These are phyloP conservation scores for Enteromius anoplus DNA, from an alignment of 2,797 vertebrate species.

Conservation along the genomic window DNA sequence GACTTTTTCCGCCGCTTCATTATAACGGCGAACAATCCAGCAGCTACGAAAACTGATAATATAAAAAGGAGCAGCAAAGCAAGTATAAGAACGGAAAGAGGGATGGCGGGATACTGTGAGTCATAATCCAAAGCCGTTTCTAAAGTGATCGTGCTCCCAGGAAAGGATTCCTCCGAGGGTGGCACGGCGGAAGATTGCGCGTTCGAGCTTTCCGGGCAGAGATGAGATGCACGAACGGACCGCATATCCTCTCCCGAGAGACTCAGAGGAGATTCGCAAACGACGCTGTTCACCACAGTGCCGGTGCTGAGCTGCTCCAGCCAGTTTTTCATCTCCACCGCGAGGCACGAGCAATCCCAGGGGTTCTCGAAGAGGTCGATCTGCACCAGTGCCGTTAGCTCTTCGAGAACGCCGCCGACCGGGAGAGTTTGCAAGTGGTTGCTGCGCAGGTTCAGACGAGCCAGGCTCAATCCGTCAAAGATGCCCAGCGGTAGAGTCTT, in stretches of 20 bases:
- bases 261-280: conserved; percentile 91
- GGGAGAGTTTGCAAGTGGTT: conserved; percentile 92
- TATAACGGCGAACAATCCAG: conserved; percentile 90
- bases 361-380: conserved; percentile 98
- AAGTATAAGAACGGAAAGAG: conserved; percentile 94
- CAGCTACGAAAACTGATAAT: conserved; percentile 91
- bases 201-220: conserved; percentile 92
- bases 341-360: conserved; percentile 94
- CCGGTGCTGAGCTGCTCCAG: conserved; percentile 92
- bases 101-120: conserved; percentile 80
- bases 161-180: conserved; percentile 84
- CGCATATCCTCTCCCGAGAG: conserved; percentile 92
- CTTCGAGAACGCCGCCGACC: conserved; percentile 88
- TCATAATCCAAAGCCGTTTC: conserved; percentile 84
- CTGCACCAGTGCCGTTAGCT: conserved; percentile 89
- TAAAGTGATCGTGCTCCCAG: conserved; percentile 84
- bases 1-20: conserved; percentile 89
- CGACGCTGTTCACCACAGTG: conserved; percentile 91
- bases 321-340: conserved; percentile 92
- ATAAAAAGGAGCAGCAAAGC: conserved; percentile 94
- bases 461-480: conserved; percentile 88
- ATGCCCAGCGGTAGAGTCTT: conserved; percentile 86
- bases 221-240: conserved; percentile 82
- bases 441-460: conserved; percentile 90
- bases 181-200: conserved; percentile 83